Evolutionary conservation across 2,113 vertebrate species (phyloP).

Genomic region (Channa maculata): DNA sequence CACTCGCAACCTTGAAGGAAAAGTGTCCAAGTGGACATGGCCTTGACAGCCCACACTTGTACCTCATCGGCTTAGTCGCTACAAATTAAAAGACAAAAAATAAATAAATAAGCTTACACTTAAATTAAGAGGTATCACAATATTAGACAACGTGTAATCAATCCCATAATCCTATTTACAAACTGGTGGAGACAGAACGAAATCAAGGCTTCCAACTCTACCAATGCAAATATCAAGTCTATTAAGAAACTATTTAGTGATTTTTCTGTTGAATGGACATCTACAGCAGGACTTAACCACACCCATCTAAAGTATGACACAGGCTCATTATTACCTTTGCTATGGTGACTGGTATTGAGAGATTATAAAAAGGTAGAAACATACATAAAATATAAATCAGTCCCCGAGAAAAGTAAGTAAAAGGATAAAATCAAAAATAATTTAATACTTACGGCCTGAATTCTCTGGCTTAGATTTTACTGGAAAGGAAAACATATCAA

Average conservation of each 20-base stretch:
- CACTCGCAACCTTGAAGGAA: constrained; percentile 96
- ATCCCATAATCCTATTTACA: not conserved
- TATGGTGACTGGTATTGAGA: not conserved
- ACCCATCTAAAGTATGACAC: not conserved
- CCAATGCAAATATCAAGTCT: not conserved
- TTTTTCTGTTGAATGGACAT: too few species aligned
- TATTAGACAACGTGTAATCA: not conserved
- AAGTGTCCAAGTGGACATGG: constrained; percentile 91
- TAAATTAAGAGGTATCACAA: not conserved
- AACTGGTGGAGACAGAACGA: not conserved
- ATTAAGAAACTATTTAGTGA: too few species aligned
- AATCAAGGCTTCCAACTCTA: not conserved
- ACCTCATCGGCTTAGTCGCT: constrained; percentile 85
- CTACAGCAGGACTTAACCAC: too few species aligned
- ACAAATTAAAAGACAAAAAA: constrained; percentile 27
- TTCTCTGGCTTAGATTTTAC: constrained; percentile 81
- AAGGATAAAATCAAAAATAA: not conserved
- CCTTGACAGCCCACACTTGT: constrained; percentile 93
- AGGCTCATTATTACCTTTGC: not conserved
- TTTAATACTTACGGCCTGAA: constrained; percentile 85
- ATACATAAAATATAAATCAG: not conserved
- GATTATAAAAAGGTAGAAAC: not conserved
- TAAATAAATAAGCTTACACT: not conserved
- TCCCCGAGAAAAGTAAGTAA: not conserved
- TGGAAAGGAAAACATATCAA: constrained; percentile 63